phyloP scores from a whole-genome alignment of 2,797 vertebrate genomes.

The Sciaenops ocellatus region DNA sequence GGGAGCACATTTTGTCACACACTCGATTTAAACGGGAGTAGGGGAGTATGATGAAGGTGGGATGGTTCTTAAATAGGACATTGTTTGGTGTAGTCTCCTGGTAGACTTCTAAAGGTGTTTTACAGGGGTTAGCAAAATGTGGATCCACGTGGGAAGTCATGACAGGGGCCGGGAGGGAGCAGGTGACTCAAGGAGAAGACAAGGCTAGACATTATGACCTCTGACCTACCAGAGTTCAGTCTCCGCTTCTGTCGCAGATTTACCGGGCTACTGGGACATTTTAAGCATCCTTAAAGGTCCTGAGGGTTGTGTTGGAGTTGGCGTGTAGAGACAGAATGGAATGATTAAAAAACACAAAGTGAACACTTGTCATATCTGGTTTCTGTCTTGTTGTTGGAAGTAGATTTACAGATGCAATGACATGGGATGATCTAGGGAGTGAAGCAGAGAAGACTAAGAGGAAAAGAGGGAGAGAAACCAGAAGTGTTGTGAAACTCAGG shows the following conservation, averaged over 20 bases:
- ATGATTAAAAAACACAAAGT: conserved; percentile 31
- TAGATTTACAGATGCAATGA: conserved; percentile 41
- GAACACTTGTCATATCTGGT: conserved; percentile 51
- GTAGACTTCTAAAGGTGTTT: conserved; percentile 51
- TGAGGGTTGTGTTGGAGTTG: conserved; percentile 18
- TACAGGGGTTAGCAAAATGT: conserved; percentile 29
- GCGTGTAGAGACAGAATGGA: conserved; percentile 15
- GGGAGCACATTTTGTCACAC: conserved; percentile 64
- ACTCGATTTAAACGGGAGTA: conserved; percentile 53
- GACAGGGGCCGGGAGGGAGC: conserved; percentile 14
- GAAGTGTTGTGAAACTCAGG: conserved; percentile 24
- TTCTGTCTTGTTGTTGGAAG: conserved; percentile 43
- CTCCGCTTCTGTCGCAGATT: conserved; percentile 62
- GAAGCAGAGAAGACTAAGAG: neutral
- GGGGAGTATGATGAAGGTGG: conserved; percentile 1
- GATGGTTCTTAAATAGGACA: conserved; percentile 16
- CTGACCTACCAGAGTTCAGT: conserved; percentile 56
- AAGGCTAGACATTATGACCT: conserved; percentile 63
- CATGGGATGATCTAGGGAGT: conserved; percentile 5
- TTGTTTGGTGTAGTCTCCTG: conserved; percentile 7
- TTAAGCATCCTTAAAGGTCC: conserved; percentile 49
- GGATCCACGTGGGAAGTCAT: conserved; percentile 21
- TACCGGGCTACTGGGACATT: conserved; percentile 40
- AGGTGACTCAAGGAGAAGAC: conserved; percentile 56
- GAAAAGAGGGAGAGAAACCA: conserved; percentile 14